Evolutionary conservation across 2,888 invertebrate genomes (phyloP).

Genomic region (Drosophila melanosoma): DNA sequence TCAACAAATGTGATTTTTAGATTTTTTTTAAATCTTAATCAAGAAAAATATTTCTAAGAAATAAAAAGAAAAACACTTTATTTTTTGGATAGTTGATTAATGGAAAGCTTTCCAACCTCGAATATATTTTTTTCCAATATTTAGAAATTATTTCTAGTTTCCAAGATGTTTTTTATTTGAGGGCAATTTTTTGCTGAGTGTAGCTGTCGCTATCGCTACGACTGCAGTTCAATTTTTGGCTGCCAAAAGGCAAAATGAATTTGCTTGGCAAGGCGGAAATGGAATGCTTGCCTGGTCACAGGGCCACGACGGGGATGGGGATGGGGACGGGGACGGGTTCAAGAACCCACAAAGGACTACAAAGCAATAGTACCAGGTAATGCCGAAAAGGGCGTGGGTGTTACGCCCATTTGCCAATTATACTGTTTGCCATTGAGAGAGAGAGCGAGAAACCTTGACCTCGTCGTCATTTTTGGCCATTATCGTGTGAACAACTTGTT

Average conservation of each 20-base stretch:
- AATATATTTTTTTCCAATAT: neutral
- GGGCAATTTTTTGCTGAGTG: neutral
- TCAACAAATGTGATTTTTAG: no score
- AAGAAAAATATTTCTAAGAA: no score
- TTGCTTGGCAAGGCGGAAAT: slow-evolving; percentile 62
- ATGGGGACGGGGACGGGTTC: neutral
- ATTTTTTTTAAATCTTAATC: no score
- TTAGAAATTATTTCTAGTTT: neutral
- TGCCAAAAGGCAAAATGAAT: slow-evolving; percentile 37
- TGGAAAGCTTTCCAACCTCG: neutral
- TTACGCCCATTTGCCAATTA: slow-evolving; percentile 39
- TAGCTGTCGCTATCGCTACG: neutral
- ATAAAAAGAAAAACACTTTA: no score
- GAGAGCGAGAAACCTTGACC: neutral
- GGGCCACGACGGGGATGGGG: neutral
- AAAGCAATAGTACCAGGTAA: slow-evolving; percentile 19
- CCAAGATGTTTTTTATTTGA: fast-evolving
- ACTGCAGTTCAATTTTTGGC: neutral
- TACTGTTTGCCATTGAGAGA: slow-evolving; percentile 34
- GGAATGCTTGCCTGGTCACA: slow-evolving; percentile 57
- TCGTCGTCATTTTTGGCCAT: slow-evolving; percentile 4
- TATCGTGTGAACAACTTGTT: slow-evolving; percentile 11
- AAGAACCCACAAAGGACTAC: slow-evolving; percentile 24
- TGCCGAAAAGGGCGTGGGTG: slow-evolving; percentile 7
- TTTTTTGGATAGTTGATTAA: no score